Percentiles rank a stretch among this genome's conserved stretches.
phyloP scores from a whole-genome alignment of 1,140 invertebrate genomes.

The Ceratoteleas bidentatus region DNA sequence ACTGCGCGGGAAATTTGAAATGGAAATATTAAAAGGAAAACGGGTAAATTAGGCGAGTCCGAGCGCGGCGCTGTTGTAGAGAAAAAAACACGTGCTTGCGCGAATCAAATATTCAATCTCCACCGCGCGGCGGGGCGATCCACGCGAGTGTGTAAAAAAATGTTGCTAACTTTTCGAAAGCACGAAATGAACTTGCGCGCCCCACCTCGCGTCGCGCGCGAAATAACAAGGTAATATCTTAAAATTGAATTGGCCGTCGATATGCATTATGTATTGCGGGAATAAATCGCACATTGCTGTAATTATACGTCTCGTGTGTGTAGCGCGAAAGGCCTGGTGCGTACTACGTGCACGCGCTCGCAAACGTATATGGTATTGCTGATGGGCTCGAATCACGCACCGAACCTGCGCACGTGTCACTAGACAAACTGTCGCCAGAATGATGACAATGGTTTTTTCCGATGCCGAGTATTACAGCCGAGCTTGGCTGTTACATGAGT shows the following conservation, averaged over 20 bases:
- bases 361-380: constrained; percentile 36
- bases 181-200: constrained; percentile 28
- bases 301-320: constrained; percentile 60
- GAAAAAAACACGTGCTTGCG: not conserved
- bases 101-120: constrained; percentile 27
- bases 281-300: constrained; percentile 51
- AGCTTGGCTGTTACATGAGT: too few species aligned
- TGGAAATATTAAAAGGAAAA: not conserved
- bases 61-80: too few species aligned
- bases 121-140: not conserved
- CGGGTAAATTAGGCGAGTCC: too few species aligned
- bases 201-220: not conserved
- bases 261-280: constrained; percentile 56
- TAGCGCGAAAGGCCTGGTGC: constrained; percentile 50
- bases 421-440: constrained; percentile 61
- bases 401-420: constrained; percentile 54
- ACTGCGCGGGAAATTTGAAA: not conserved
- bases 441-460: constrained; percentile 23
- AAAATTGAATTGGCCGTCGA: constrained; percentile 56
- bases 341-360: constrained; percentile 33
- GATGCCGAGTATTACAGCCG: too few species aligned
- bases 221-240: constrained; percentile 48
- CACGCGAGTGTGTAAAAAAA: constrained; percentile 36
- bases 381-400: constrained; percentile 63
- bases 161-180: constrained; percentile 27